Evolutionary conservation across 1,140 invertebrate genomes (phyloP).

Genomic region (Catajapyx aquilonaris): DNA sequence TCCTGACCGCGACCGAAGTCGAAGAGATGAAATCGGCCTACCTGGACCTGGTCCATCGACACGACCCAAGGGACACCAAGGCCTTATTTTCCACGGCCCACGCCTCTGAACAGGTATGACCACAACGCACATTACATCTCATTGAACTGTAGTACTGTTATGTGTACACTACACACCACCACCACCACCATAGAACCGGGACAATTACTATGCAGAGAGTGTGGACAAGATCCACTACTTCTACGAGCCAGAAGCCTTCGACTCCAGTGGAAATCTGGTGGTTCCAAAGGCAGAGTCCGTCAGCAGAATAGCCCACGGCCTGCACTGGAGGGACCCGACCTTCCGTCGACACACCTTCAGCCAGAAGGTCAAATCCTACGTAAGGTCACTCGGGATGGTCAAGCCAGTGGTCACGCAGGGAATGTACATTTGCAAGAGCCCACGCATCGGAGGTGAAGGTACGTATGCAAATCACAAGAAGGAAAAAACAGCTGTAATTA

Average conservation of each 20-base stretch:
- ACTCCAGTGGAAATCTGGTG: slow-evolving; percentile 23
- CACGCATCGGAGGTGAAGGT: slow-evolving; percentile 33
- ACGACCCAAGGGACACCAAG: too few species aligned
- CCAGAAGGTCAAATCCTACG: slow-evolving; percentile 25
- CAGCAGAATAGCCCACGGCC: slow-evolving; percentile 34
- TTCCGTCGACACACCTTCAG: slow-evolving; percentile 31
- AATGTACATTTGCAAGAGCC: slow-evolving; percentile 45
- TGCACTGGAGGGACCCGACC: slow-evolving; percentile 29
- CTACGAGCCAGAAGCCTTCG: slow-evolving; percentile 32
- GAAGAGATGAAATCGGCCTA: too few species aligned
- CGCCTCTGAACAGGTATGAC: too few species aligned
- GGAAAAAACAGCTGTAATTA: too few species aligned
- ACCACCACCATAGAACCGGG: slow-evolving; percentile 7
- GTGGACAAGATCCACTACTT: slow-evolving; percentile 41
- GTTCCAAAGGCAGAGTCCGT: slow-evolving; percentile 23
- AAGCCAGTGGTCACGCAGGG: slow-evolving; percentile 34
- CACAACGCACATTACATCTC: too few species aligned
- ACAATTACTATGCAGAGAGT: slow-evolving; percentile 34
- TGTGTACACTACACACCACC: too few species aligned
- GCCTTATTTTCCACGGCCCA: too few species aligned
- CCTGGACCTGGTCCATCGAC: too few species aligned
- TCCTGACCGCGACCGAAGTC: too few species aligned
- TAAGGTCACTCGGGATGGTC: slow-evolving; percentile 19
- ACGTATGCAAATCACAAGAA: too few species aligned
- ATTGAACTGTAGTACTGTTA: too few species aligned